These are phyloP conservation scores for Anthophora plumipes DNA, from an alignment of 2,888 invertebrate species.

Conservation along the genomic window DNA sequence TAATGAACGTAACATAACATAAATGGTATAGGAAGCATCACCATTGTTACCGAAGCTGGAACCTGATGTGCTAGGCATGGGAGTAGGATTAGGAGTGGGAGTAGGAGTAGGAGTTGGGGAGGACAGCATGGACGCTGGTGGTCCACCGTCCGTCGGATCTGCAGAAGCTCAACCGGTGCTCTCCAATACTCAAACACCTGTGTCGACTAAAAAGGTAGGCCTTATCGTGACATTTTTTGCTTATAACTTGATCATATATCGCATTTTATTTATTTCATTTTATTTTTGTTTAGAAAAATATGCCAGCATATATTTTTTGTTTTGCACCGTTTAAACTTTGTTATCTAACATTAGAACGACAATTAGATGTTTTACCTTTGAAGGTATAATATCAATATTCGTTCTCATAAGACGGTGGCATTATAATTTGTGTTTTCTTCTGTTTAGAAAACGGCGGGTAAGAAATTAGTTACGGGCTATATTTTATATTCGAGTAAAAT, in stretches of 20 bases:
- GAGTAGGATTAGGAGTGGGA: constrained; percentile 83
- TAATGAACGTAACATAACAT: constrained; percentile 75
- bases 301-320: constrained; percentile 82
- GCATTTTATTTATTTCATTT: constrained; percentile 69
- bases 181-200: constrained; percentile 83
- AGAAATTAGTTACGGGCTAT: constrained; percentile 97
- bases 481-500: constrained; percentile 99
- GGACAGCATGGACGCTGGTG: constrained; percentile 86
- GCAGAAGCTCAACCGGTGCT: constrained; percentile 84
- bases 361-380: constrained; percentile 65
- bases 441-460: constrained; percentile 86
- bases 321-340: constrained; percentile 75
- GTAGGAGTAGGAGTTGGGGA: constrained; percentile 81
- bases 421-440: constrained; percentile 82
- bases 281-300: constrained; percentile 79
- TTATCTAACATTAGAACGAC: constrained; percentile 68
- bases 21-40: constrained; percentile 83
- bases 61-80: constrained; percentile 83
- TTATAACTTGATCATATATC: constrained; percentile 69
- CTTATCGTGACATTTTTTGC: constrained; percentile 69
- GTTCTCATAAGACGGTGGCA: constrained; percentile 61
- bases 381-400: constrained; percentile 61
- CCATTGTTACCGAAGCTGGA: constrained; percentile 84
- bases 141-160: constrained; percentile 92
- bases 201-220: constrained; percentile 83